These are phyloP conservation scores for Tenthredo amoena DNA, from an alignment of 2,888 invertebrate genomes.

Conservation along the genomic window DNA sequence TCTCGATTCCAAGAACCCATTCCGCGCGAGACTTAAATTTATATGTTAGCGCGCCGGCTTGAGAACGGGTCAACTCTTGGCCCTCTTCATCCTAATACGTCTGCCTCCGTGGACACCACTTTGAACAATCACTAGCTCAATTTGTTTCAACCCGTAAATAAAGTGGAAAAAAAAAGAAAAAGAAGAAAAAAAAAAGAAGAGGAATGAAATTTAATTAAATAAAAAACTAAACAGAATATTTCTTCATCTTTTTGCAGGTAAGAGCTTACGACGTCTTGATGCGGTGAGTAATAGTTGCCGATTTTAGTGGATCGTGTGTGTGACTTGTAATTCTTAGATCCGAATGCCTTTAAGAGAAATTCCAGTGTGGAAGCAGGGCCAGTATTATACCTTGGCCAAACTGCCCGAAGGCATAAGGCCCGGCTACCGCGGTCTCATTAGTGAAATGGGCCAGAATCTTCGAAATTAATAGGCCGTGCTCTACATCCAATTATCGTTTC, in stretches of 20 bases:
- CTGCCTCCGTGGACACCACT: constrained; percentile 33
- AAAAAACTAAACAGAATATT: not conserved
- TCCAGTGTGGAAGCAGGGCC: constrained; percentile 10
- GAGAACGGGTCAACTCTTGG: constrained; percentile 44
- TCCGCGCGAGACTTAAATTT: constrained; percentile 51
- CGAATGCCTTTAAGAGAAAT: not conserved
- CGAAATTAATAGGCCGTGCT: constrained; percentile 66
- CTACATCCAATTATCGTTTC: constrained; percentile 65
- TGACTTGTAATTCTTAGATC: not conserved
- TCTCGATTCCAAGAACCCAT: constrained; percentile 51
- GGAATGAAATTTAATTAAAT: not conserved
- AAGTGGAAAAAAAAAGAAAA: not conserved
- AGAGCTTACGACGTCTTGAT: not conserved
- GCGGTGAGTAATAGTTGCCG: not conserved
- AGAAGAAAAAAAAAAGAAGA: not conserved
- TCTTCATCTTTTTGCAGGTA: not conserved
- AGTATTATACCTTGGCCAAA: constrained; percentile 35
- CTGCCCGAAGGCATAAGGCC: constrained; percentile 17
- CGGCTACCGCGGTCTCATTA: constrained; percentile 62
- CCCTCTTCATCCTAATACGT: constrained; percentile 44
- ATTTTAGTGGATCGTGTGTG: not conserved
- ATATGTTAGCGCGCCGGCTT: constrained; percentile 41
- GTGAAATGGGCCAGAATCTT: constrained; percentile 62
- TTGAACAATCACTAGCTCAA: constrained; percentile 43
- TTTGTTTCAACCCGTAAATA: constrained; percentile 28